Evolutionary conservation across 2,113 vertebrate species (phyloP).

Genomic region (Mustelus asterias): DNA sequence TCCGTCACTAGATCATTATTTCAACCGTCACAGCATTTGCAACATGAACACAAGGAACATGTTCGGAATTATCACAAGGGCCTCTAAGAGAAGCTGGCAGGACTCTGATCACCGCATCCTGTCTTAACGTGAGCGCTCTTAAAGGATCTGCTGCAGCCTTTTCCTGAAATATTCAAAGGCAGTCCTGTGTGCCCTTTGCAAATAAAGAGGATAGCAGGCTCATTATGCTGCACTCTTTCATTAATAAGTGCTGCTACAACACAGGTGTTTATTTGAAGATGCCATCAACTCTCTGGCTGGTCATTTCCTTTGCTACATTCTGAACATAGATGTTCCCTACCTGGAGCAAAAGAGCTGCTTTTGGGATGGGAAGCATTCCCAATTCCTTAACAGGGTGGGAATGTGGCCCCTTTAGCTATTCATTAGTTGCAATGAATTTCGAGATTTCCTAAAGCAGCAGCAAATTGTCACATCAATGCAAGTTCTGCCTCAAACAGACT

Average conservation of each 20-base stretch:
- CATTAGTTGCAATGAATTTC: background rate
- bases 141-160: background rate
- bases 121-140: background rate
- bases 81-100: background rate
- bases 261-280: background rate
- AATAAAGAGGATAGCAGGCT: background rate
- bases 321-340: background rate
- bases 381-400: background rate
- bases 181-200: background rate
- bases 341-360: background rate
- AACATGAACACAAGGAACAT: background rate
- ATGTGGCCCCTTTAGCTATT: background rate
- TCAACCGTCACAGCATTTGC: too few relatives aligned
- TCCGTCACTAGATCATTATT: too few relatives aligned
- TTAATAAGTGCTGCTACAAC: background rate
- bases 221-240: background rate
- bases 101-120: background rate
- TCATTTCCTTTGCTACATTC: constrained; percentile 1
- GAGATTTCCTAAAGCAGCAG: background rate
- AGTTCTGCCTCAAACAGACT: background rate
- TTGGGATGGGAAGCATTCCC: background rate
- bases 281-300: background rate
- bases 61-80: background rate
- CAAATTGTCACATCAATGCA: background rate
- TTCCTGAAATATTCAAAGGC: background rate